Conservation (phyloP, 2,888 invertebrate genomes). For the Blastobasis adustella region DNA sequence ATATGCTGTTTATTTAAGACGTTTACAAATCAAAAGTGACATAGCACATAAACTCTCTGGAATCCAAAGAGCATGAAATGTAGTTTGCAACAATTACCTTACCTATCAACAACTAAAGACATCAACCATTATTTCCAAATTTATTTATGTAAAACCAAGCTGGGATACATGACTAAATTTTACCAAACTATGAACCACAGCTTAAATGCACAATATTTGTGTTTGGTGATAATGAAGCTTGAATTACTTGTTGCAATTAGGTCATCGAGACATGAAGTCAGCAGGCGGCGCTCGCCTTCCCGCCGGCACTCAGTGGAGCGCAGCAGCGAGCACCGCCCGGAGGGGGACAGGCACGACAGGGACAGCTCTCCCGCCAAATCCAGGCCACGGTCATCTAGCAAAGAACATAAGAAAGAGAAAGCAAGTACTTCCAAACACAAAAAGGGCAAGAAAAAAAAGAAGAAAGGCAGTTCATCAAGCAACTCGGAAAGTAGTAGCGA, state of each 20-base stretch:
- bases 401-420: slow-evolving; percentile 23
- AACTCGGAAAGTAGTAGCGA: slow-evolving; percentile 57
- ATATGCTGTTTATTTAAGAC: no score
- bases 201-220: no score
- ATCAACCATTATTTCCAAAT: no score
- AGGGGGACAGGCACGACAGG: slow-evolving; percentile 19
- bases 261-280: slow-evolving; percentile 45
- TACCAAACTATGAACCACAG: no score
- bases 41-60: no score
- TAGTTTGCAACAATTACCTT: no score
- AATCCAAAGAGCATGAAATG: no score
- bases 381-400: slow-evolving; percentile 36
- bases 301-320: slow-evolving; percentile 33
- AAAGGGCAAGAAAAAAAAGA: slow-evolving; percentile 46
- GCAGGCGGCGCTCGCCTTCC: slow-evolving; percentile 29
- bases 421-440: slow-evolving; percentile 17
- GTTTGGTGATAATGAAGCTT: no score
- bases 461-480: slow-evolving; percentile 31
- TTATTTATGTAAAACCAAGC: no score
- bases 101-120: no score
- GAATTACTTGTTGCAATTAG: slow-evolving; percentile 18
- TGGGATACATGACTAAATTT: no score
- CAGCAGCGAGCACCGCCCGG: slow-evolving; percentile 22
- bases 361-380: slow-evolving; percentile 23
- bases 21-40: no score